phyloP scores from a whole-genome alignment of 1,140 invertebrate species.

The Lordiphosa mommai region DNA sequence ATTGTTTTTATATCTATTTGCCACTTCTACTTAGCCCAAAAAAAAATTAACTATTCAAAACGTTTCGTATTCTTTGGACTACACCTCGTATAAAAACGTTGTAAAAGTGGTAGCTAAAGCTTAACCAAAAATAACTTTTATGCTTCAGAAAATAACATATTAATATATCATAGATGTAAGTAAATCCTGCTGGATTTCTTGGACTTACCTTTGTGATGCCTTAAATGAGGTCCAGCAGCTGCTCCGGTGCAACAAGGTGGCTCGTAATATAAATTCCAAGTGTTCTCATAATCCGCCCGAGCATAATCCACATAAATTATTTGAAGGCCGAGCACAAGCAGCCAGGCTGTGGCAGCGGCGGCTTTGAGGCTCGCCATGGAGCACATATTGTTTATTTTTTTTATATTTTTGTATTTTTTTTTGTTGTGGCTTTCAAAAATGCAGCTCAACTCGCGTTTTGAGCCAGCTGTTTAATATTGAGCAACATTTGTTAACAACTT shows the following conservation, averaged over 20 bases:
- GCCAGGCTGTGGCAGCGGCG: conserved; percentile 34
- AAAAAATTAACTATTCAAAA: no score
- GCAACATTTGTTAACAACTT: background rate
- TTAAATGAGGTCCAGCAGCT: conserved; percentile 80
- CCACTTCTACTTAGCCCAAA: no score
- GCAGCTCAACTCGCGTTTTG: background rate
- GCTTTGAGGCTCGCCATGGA: conserved; percentile 27
- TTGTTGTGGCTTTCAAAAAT: background rate
- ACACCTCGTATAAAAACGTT: no score
- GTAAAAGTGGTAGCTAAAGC: no score
- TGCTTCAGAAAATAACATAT: no score
- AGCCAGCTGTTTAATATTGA: background rate
- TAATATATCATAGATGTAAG: no score
- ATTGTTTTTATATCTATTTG: no score
- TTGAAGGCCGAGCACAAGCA: conserved; percentile 51
- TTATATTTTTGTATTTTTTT: background rate
- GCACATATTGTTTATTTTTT: conserved; percentile 17
- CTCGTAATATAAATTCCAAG: conserved; percentile 83
- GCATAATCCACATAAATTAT: conserved; percentile 70
- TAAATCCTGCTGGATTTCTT: no score
- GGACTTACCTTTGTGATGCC: conserved; percentile 83
- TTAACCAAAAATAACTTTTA: no score
- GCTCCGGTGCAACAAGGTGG: conserved; percentile 82
- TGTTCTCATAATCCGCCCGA: conserved; percentile 81
- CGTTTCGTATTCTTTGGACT: no score